Conservation (phyloP, 1,140 invertebrate genomes). For the Batillaria attramentaria region DNA sequence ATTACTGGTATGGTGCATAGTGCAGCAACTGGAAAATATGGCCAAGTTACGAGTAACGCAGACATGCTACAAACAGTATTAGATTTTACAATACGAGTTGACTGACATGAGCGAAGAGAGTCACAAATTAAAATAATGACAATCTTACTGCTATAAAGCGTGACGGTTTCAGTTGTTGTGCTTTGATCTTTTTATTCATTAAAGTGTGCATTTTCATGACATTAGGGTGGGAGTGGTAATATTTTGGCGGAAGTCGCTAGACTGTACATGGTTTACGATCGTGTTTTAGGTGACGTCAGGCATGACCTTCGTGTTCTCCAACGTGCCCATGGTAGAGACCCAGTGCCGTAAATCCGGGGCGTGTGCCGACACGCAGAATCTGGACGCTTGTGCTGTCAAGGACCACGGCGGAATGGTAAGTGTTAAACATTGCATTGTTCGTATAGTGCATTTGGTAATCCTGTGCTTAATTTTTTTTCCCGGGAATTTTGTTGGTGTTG, state of each 20-base stretch:
- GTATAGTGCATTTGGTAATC: no score
- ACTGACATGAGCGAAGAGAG: not conserved
- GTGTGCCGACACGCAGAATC: not conserved
- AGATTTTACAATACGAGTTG: not conserved
- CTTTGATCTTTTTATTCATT: no score
- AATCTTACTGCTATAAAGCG: not conserved
- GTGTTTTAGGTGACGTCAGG: conserved; percentile 21
- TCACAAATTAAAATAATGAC: not conserved
- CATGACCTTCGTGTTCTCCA: conserved; percentile 9
- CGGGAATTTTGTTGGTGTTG: no score
- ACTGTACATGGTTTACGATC: not conserved
- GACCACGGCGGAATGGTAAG: conserved; percentile 5
- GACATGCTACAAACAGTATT: no score
- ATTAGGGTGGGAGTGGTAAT: not conserved
- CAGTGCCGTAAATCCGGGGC: conserved; percentile 1
- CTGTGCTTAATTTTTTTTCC: no score
- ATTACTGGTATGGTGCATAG: no score
- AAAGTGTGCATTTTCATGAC: not conserved
- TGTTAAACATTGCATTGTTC: no score
- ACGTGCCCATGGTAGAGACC: conserved; percentile 12
- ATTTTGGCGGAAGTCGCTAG: not conserved
- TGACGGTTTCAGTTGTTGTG: no score
- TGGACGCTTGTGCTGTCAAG: not conserved
- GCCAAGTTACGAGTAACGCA: no score
- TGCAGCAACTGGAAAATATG: no score